Percentiles rank a stretch among this genome's conserved stretches.
These are phyloP conservation scores for Beroe forskalii DNA, from an alignment of 37 sponge, comb jelly and placozoan genomes.

Conservation along the genomic window DNA sequence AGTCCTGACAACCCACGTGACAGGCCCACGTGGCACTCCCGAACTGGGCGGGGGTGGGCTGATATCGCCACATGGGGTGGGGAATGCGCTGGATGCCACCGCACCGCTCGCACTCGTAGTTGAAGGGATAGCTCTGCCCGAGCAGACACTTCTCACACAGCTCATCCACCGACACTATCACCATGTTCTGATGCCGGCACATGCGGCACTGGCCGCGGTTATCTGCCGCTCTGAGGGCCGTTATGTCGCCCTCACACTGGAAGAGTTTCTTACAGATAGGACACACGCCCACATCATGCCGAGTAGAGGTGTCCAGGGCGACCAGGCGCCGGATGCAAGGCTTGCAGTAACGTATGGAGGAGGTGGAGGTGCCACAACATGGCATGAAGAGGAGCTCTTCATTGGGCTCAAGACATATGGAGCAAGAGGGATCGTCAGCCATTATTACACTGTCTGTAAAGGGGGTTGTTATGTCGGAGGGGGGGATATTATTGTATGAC, in stretches of 20 bases:
- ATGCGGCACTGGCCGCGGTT: not conserved
- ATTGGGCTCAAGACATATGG: not conserved
- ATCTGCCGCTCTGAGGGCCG: not conserved
- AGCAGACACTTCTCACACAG: not conserved
- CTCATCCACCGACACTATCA: not conserved
- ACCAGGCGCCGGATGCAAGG: not conserved
- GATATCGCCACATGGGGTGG: constrained; percentile 41
- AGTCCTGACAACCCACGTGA: not conserved
- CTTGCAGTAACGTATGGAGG: not conserved
- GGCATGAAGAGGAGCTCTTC: constrained; percentile 3
- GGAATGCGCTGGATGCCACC: not conserved
- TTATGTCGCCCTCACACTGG: not conserved
- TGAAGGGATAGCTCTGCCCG: not conserved
- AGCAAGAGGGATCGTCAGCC: not conserved
- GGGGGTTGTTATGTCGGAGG: not conserved
- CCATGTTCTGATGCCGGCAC: constrained; percentile 1
- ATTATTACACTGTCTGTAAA: not conserved
- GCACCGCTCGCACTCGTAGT: constrained; percentile 11
- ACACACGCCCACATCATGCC: not conserved
- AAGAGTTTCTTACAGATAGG: constrained; percentile 3
- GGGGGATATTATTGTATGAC: not conserved
- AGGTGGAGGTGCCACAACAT: not conserved
- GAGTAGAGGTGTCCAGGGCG: not conserved
- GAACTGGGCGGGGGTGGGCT: not conserved
- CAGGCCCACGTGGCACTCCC: constrained; percentile 39